These are phyloP conservation scores for Kuschelorhynchus macadamiae DNA, from an alignment of 2,888 invertebrate species.

Conservation along the genomic window DNA sequence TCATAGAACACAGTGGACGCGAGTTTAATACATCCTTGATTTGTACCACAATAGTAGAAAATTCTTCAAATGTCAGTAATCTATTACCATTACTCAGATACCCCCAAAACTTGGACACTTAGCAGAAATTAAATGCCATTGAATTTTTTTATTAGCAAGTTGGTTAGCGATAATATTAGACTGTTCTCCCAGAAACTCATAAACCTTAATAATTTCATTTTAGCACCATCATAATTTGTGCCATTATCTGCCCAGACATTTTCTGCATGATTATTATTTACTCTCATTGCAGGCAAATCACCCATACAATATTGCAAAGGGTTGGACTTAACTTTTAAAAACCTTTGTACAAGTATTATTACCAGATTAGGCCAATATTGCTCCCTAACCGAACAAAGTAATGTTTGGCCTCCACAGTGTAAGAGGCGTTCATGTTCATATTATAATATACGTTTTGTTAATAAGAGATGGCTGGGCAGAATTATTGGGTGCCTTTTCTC, in stretches of 20 bases:
- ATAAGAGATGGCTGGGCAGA: too few relatives aligned
- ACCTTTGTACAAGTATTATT: too few relatives aligned
- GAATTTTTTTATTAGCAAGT: background rate
- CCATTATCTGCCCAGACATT: slow-evolving; percentile 23
- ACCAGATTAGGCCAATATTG: too few relatives aligned
- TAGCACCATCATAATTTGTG: slow-evolving; percentile 23
- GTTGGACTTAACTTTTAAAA: background rate
- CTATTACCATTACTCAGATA: slow-evolving; percentile 11
- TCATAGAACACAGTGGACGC: slow-evolving; percentile 19
- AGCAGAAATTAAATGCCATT: slow-evolving; percentile 16
- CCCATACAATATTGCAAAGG: background rate
- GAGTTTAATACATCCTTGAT: slow-evolving; percentile 10
- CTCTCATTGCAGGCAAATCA: too few relatives aligned
- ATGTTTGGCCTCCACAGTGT: too few relatives aligned
- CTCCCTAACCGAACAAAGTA: too few relatives aligned
- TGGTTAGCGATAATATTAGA: background rate
- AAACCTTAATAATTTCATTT: background rate
- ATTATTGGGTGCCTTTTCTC: too few relatives aligned
- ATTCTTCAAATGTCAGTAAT: slow-evolving; percentile 1
- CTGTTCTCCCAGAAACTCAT: background rate
- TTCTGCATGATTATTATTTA: background rate
- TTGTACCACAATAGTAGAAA: slow-evolving; percentile 8
- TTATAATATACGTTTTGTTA: too few relatives aligned
- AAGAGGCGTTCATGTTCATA: too few relatives aligned
- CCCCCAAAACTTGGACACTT: slow-evolving; percentile 3